Base-by-base conservation (phyloP, 1,140 invertebrate genomes). In the Zaprionus tsacasi region DNA sequence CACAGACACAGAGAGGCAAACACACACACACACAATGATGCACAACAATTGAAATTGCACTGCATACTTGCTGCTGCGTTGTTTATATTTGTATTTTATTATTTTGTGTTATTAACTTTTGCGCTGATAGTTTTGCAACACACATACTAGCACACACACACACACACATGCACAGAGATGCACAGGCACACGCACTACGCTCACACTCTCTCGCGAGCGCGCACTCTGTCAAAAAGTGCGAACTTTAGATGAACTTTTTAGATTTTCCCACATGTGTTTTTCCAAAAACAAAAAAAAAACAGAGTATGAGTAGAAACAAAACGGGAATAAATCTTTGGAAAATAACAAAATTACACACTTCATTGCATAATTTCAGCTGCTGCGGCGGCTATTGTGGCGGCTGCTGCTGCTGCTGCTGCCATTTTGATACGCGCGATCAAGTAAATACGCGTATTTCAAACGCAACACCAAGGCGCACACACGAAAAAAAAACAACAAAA, bases 341-440 rank as follows among this genome's bases (percentile, higher is more conserved):
- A 70, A 61, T 38, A 65, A 70, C 17, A 65, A 71, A 76, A 78
- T 79, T 76, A 79, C 77, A 79, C 73, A 76, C 74, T 79, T 79
- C 74, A 79, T 79, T 79, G 77, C 77, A 79, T 79, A 79, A 79
- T 79, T 76, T 79, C 77, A 71, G 77, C 77, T 79, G 72, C 76
- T 65, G 56, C 52, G 50, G 66, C 48, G 45, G 72, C 68, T 74
- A 67, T 36, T 73, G 52, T 61, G 61, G 70, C 67, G 72, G 73
- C 68, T 58, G 73, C 66, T 60, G 21, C 21, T 21, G 21, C 21
- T 30, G 65, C 55, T 76, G 73, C 77, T 79, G 77, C 77, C 77
- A 76, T 79, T 79, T 79, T 78, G 55, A 71, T 76, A 76, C 73
- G 73, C 73, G 73, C 73, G 71, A 74, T 74, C 71, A 69, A 70